phyloP scores from a whole-genome alignment of 2,888 invertebrate species.

The Dolichopus griseipennis region DNA sequence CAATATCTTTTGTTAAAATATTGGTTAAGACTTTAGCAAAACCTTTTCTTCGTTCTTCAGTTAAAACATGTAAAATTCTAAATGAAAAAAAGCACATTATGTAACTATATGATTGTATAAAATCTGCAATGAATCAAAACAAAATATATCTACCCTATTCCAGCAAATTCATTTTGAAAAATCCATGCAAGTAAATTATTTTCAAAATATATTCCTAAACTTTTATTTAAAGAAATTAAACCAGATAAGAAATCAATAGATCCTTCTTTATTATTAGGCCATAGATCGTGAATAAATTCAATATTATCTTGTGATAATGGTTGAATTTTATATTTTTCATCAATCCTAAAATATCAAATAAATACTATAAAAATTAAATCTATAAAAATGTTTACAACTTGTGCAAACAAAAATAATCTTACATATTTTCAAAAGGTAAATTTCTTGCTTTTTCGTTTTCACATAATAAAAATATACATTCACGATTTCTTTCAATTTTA shows the following conservation, averaged over 20 bases:
- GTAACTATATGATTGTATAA: no score
- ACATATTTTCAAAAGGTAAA: not conserved
- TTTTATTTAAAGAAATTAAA: constrained; percentile 28
- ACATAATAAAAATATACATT: constrained; percentile 27
- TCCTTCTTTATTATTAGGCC: constrained; percentile 35
- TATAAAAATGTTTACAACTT: not conserved
- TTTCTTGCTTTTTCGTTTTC: not conserved
- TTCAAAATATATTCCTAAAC: constrained; percentile 29
- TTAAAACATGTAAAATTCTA: constrained; percentile 33
- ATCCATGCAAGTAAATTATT: constrained; percentile 32
- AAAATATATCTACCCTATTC: constrained; percentile 29
- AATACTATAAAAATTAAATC: constrained; percentile 23
- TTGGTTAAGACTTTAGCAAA: constrained; percentile 30
- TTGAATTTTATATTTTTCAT: not conserved
- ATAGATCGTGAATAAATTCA: constrained; percentile 26
- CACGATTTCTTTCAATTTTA: constrained; percentile 25
- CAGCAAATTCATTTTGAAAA: constrained; percentile 37
- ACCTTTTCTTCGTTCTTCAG: constrained; percentile 31
- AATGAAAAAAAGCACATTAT: constrained; percentile 6
- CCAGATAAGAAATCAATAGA: constrained; percentile 30
- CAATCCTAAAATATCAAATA: not conserved
- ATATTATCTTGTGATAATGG: not conserved
- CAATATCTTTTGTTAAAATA: constrained; percentile 29
- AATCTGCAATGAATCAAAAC: not conserved
- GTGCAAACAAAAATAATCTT: not conserved